Evolutionary conservation across 2,113 vertebrate genomes (phyloP).

Genomic region (Salvelinus sp.): DNA sequence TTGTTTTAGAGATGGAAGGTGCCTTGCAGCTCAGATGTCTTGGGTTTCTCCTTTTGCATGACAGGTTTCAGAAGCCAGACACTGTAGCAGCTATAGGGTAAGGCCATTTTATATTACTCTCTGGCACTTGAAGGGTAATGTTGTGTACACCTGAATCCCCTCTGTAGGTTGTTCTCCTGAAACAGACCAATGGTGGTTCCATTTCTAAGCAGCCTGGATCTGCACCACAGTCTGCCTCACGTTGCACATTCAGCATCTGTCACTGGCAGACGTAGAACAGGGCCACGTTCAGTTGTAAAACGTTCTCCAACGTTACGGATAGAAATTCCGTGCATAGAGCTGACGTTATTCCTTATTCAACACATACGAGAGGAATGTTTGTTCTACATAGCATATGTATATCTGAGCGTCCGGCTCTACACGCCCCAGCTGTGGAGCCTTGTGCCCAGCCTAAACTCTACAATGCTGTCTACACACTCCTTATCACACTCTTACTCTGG

Average conservation of each 20-base stretch:
- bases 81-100: not conserved
- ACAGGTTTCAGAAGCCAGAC: not conserved
- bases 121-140: not conserved
- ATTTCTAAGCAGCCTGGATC: not conserved
- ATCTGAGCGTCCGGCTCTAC: not conserved
- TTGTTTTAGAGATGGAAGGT: not conserved
- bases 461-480: too few species aligned
- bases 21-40: not conserved
- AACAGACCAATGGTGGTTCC: not conserved
- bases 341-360: not conserved
- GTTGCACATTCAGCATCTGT: constrained; percentile 6
- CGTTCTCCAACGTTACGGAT: too few species aligned
- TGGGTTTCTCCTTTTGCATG: not conserved
- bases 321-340: too few species aligned
- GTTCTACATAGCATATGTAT: not conserved
- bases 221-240: not conserved
- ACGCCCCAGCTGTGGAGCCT: too few species aligned
- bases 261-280: constrained; percentile 21
- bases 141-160: not conserved
- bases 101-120: constrained; percentile 2
- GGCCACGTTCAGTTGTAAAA: not conserved
- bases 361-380: not conserved
- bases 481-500: too few species aligned
- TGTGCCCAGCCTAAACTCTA: too few species aligned
- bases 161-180: not conserved